Evolutionary conservation across 2,113 vertebrate genomes (phyloP).

Genomic region (Synodontis membranacea): DNA sequence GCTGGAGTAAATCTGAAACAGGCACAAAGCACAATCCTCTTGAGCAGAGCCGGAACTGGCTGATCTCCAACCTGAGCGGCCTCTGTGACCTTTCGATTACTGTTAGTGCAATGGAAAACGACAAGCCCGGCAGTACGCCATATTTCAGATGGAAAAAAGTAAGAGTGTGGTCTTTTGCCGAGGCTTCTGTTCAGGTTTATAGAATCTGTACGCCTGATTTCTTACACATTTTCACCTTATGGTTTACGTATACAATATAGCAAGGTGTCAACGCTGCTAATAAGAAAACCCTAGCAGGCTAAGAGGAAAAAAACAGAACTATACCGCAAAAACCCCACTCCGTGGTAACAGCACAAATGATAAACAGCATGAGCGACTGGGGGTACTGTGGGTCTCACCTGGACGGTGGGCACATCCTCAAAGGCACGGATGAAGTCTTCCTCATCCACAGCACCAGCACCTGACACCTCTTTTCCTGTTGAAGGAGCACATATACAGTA

Average conservation of each 20-base stretch:
- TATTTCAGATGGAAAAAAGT: background rate
- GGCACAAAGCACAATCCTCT: background rate
- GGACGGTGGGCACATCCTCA: constrained; percentile 87
- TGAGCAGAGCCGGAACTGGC: background rate
- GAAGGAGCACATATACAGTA: constrained; percentile 20
- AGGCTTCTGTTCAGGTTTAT: background rate
- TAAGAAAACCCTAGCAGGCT: background rate
- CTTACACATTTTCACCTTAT: background rate
- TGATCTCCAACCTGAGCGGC: background rate
- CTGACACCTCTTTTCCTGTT: constrained; percentile 80
- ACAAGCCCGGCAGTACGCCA: background rate
- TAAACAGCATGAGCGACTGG: background rate
- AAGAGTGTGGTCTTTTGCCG: background rate
- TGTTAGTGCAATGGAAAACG: background rate
- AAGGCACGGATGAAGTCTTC: constrained; percentile 94
- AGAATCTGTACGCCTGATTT: background rate
- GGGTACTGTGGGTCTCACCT: constrained; percentile 67
- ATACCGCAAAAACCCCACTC: background rate
- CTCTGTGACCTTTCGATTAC: background rate
- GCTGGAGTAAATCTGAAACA: constrained; percentile 86
- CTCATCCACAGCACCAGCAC: constrained; percentile 88
- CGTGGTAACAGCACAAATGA: background rate
- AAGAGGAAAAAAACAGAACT: background rate
- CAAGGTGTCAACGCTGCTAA: background rate
- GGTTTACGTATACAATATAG: background rate